These are phyloP conservation scores for Scaptomyza parva DNA, from an alignment of 2,888 invertebrate species.

Conservation along the genomic window DNA sequence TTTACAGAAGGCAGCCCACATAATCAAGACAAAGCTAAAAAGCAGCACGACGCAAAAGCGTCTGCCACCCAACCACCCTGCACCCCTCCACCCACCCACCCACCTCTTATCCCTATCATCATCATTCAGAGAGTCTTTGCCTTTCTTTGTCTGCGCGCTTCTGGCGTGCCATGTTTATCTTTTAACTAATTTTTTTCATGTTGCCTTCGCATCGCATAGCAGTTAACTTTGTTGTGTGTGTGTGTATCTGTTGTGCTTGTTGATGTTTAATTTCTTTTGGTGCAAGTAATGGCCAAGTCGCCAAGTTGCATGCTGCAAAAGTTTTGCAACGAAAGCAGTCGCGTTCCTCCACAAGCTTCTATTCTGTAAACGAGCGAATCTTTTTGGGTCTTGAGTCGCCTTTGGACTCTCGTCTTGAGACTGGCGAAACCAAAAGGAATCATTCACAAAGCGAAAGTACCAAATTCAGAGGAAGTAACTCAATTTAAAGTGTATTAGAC, in stretches of 20 bases:
- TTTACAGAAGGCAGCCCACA: constrained; percentile 60
- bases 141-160: constrained; percentile 71
- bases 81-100: background rate
- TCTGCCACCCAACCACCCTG: background rate
- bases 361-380: constrained; percentile 5
- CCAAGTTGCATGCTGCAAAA: constrained; percentile 73
- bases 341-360: no score
- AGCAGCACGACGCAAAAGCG: constrained; percentile 52
- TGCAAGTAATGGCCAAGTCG: constrained; percentile 76
- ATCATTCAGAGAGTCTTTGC: constrained; percentile 28
- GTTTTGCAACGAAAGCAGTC: constrained; percentile 55
- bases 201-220: constrained; percentile 56
- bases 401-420: no score
- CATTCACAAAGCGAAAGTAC: constrained; percentile 51
- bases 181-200: constrained; percentile 80
- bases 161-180: constrained; percentile 79
- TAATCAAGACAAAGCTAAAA: constrained; percentile 76
- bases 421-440: constrained; percentile 24
- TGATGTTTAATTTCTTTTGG: constrained; percentile 76
- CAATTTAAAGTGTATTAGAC: constrained; percentile 30
- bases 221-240: constrained; percentile 65
- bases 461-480: constrained; percentile 39
- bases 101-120: background rate
- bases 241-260: constrained; percentile 32
- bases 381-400: background rate